Conservation (phyloP, 2,888 invertebrate species). For the Bibio marci region DNA sequence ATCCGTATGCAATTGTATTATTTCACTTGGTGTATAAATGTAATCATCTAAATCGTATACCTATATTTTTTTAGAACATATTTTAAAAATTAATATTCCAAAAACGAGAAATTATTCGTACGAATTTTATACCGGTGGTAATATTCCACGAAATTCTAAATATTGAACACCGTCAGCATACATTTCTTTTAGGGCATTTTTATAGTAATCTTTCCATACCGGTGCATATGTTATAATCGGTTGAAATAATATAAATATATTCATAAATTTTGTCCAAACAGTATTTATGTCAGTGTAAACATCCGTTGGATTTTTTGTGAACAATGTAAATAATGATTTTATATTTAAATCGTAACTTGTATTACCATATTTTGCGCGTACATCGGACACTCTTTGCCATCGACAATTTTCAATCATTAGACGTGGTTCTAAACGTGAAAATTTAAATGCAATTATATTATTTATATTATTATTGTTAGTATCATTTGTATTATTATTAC, state of each 20-base stretch:
- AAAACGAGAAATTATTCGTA: not conserved
- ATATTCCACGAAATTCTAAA: constrained; percentile 45
- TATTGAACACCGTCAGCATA: constrained; percentile 52
- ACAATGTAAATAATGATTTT: constrained; percentile 36
- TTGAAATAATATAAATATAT: constrained; percentile 35
- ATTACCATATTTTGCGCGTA: constrained; percentile 22
- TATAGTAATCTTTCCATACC: constrained; percentile 46
- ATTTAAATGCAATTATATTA: constrained; percentile 23
- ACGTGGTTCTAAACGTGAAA: constrained; percentile 14
- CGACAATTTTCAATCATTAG: constrained; percentile 12
- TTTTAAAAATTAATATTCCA: not conserved
- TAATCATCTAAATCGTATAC: constrained; percentile 51
- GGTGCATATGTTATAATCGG: constrained; percentile 43
- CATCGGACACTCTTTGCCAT: constrained; percentile 34
- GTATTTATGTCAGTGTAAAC: constrained; percentile 35
- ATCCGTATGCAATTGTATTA: constrained; percentile 39
- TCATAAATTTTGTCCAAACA: constrained; percentile 40
- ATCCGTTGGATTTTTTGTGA: constrained; percentile 30
- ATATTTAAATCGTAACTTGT: constrained; percentile 34
- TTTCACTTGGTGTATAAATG: constrained; percentile 33
- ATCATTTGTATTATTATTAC: too few relatives aligned
- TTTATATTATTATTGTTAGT: too few relatives aligned
- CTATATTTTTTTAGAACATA: constrained; percentile 9
- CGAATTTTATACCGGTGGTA: constrained; percentile 29
- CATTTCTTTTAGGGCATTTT: constrained; percentile 41